These are phyloP conservation scores for Dorcus parallelipipedus DNA, from an alignment of 2,888 invertebrate genomes.

Conservation along the genomic window DNA sequence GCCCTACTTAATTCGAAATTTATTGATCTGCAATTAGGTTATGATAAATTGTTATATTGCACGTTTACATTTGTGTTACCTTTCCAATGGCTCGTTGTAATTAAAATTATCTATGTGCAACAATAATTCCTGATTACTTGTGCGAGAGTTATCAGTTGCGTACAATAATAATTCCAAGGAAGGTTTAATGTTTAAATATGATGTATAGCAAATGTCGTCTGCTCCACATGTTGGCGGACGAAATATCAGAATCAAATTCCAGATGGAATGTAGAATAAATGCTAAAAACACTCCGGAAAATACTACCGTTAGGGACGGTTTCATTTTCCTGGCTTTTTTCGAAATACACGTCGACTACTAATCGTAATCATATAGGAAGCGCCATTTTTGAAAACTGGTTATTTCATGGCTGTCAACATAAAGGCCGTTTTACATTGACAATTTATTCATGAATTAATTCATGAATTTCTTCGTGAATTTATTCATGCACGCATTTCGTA, in stretches of 20 bases:
- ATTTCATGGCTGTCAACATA: too few relatives aligned
- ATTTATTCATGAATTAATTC: too few relatives aligned
- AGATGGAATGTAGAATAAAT: constrained; percentile 72
- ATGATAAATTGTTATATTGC: neutral
- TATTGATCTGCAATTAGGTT: constrained; percentile 56
- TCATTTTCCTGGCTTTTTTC: constrained; percentile 28
- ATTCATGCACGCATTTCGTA: too few relatives aligned
- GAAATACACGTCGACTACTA: constrained; percentile 4
- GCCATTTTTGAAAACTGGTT: too few relatives aligned
- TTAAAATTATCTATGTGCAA: constrained; percentile 63
- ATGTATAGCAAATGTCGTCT: constrained; percentile 64
- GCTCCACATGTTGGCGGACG: constrained; percentile 65
- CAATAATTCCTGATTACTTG: constrained; percentile 59
- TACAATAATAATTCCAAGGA: constrained; percentile 67
- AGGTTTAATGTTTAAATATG: constrained; percentile 66
- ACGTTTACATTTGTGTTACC: constrained; percentile 42
- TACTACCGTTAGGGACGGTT: constrained; percentile 59
- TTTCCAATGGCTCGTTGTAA: constrained; percentile 56
- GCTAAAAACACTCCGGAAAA: constrained; percentile 62
- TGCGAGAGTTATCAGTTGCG: constrained; percentile 58
- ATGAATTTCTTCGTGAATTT: too few relatives aligned
- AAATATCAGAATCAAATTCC: constrained; percentile 71
- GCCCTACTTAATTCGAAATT: constrained; percentile 67
- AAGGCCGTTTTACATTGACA: too few relatives aligned
- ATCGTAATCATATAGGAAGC: too few relatives aligned